Evolutionary conservation across 2,113 vertebrate species (phyloP).

Genomic region (Notiomystis cincta): DNA sequence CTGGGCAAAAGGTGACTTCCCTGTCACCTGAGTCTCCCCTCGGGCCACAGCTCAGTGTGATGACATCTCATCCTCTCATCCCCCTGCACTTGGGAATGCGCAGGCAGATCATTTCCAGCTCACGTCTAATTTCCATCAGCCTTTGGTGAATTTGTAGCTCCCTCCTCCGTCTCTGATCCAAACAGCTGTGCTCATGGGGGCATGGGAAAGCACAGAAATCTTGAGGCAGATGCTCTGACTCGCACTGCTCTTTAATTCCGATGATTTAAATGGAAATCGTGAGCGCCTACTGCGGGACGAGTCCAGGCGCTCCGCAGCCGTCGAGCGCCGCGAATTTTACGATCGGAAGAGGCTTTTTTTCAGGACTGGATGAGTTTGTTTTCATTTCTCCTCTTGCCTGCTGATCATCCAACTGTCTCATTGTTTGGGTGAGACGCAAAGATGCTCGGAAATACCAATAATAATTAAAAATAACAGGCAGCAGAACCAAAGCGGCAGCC

Average conservation of each 20-base stretch:
- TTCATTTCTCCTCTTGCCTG: constrained; percentile 4
- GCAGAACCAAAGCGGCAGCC: not conserved
- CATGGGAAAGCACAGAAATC: not conserved
- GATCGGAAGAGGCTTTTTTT: not conserved
- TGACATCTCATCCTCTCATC: not conserved
- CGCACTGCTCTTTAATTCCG: not conserved
- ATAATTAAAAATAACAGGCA: constrained; percentile 7
- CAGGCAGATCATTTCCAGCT: not conserved
- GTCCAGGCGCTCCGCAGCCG: not conserved
- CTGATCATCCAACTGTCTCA: constrained; percentile 22
- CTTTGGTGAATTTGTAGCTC: not conserved
- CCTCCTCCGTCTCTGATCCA: not conserved
- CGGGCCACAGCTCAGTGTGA: fast-evolving
- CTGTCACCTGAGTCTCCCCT: fast-evolving
- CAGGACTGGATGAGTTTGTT: not conserved
- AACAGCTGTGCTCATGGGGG: not conserved
- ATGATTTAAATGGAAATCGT: constrained; percentile 25
- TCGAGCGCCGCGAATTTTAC: not conserved
- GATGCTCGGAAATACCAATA: not conserved
- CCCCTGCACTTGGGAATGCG: fast-evolving
- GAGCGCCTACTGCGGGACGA: not conserved
- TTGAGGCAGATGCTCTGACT: constrained; percentile 9
- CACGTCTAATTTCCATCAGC: not conserved
- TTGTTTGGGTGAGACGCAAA: constrained; percentile 1
- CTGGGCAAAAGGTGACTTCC: not conserved